These are phyloP conservation scores for Catocala sponsa DNA, from an alignment of 2,888 invertebrate species.

Conservation along the genomic window DNA sequence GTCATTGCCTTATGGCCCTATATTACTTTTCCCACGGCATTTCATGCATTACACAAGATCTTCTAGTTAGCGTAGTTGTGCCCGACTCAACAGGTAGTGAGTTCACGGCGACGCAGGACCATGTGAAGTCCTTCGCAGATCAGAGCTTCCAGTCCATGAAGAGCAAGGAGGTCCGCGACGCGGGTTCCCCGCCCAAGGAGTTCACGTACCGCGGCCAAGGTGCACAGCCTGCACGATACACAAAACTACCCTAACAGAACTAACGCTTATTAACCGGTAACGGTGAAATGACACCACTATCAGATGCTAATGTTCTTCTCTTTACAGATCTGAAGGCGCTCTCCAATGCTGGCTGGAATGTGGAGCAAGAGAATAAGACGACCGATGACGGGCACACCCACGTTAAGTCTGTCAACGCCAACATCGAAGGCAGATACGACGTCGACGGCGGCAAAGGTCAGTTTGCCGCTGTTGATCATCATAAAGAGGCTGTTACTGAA, in stretches of 20 bases:
- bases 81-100: constrained; percentile 79
- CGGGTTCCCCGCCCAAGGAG: constrained; percentile 92
- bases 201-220: constrained; percentile 84
- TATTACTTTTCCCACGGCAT: not conserved
- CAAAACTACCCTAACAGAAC: constrained; percentile 69
- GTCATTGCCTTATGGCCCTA: too few relatives aligned
- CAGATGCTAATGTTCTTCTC: constrained; percentile 26
- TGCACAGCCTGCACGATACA: constrained; percentile 67
- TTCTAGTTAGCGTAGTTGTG: constrained; percentile 64
- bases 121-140: constrained; percentile 92
- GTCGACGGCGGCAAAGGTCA: constrained; percentile 90
- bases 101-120: constrained; percentile 84
- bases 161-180: constrained; percentile 93
- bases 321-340: constrained; percentile 82
- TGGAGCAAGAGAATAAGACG: constrained; percentile 89
- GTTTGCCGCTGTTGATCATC: constrained; percentile 90
- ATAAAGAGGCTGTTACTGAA: constrained; percentile 84
- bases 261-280: constrained; percentile 78
- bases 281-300: constrained; percentile 17
- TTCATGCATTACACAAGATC: constrained; percentile 9
- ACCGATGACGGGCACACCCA: constrained; percentile 90
- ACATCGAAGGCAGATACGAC: constrained; percentile 90
- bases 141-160: constrained; percentile 93
- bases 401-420: constrained; percentile 88
- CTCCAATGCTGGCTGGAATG: constrained; percentile 90